These are phyloP conservation scores for Progne subis DNA, from an alignment of 2,113 vertebrate genomes.

Conservation along the genomic window DNA sequence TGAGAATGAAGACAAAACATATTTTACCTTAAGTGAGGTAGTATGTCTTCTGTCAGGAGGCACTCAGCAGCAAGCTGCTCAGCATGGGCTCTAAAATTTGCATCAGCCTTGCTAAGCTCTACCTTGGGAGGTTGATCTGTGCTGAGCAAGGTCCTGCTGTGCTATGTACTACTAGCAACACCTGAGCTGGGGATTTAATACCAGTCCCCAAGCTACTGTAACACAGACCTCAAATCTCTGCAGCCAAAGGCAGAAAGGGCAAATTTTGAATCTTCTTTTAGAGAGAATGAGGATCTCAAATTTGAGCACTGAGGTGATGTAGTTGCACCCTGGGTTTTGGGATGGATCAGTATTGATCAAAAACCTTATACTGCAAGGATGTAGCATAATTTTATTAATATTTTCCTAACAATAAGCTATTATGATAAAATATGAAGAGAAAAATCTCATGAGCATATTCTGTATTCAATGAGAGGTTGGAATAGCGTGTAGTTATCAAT, in stretches of 20 bases:
- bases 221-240: rapidly evolving
- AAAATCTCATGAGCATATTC: neutral
- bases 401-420: neutral
- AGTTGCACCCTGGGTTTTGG: neutral
- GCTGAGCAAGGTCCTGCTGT: neutral
- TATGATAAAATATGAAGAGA: neutral
- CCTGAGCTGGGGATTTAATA: neutral
- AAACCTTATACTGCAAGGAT: neutral
- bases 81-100: neutral
- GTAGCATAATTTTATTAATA: neutral
- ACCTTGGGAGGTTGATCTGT: neutral
- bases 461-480: neutral
- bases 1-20: neutral
- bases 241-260: neutral
- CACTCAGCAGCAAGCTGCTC: neutral
- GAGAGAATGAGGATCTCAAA: neutral
- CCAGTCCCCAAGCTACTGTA: neutral
- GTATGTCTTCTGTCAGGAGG: neutral
- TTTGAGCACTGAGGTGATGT: neutral
- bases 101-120: neutral
- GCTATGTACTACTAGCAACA: neutral
- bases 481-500: neutral
- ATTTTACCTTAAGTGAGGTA: neutral
- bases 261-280: neutral
- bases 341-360: neutral